Percentiles rank a stretch among this genome's conserved stretches.
phyloP scores from a whole-genome alignment of 2,113 vertebrate genomes.

The Sceloporus undulatus region DNA sequence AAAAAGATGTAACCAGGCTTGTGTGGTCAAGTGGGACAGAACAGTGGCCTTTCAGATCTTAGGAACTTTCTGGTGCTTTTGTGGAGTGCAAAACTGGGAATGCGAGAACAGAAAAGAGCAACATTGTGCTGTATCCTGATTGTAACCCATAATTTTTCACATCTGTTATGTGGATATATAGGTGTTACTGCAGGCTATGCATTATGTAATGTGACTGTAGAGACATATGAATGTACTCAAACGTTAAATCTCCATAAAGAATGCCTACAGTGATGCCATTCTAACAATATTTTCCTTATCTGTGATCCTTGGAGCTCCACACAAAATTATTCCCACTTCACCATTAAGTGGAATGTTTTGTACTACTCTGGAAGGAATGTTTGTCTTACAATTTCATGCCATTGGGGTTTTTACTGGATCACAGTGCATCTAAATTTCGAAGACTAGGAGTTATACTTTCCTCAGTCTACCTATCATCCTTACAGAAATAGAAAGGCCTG shows the following conservation, averaged over 20 bases:
- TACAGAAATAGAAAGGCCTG: neutral
- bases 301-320: neutral
- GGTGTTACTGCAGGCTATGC: neutral
- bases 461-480: neutral
- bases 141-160: neutral
- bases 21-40: neutral
- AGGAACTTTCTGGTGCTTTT: neutral
- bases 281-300: neutral
- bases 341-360: neutral
- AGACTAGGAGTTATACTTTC: neutral
- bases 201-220: neutral
- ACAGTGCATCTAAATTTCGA: neutral
- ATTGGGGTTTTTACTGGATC: neutral
- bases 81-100: neutral
- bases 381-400: neutral
- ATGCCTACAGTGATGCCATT: neutral
- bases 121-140: neutral
- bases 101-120: neutral
- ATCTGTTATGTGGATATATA: neutral
- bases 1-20: neutral
- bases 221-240: neutral
- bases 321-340: neutral
- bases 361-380: neutral
- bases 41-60: neutral
- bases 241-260: neutral